Base-by-base conservation (phyloP, 2,113 vertebrate genomes). In the Herpetotheres cachinnans region DNA sequence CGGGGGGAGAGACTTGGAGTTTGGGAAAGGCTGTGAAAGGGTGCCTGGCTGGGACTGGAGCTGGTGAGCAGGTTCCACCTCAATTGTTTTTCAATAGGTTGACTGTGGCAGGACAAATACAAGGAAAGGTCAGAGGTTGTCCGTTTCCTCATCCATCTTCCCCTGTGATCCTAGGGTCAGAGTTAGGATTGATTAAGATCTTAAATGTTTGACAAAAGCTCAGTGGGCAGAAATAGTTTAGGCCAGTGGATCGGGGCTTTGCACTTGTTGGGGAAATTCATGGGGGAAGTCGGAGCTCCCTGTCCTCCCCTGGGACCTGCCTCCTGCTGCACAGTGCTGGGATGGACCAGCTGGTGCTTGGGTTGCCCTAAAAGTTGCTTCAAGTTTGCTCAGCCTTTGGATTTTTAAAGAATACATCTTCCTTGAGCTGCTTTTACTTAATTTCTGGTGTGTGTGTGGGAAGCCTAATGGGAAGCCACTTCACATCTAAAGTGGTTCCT, bases 141-240 rank as follows among this genome's bases (percentile, higher is more conserved):
- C 96, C 27, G 62, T 97, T 98, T 98, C 98, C 98, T 98, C 99
- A 99, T 99, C 99, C 98, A 99, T 99, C 99, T 99, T 99, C 96
- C 97, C 95, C 63, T 90, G 97, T 98, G 97, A 99, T 98, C 78
- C 98, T 95, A 95, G 97, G 98, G 98, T 98, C 98, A 98, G 98
- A 98, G 95, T 95, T 96, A 98, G 98, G 98, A 99, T 99, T 99
- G 99, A 99, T 99, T 98, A 99, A 99, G 99, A 99, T 98, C 97
- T 99, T 99, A 98, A 97, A 98, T 93, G 98, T 98, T 98, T 98
- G 99, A 99, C 99, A 99, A 98, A 98, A 97, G 97, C 96, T 97
- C 74, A 44, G 93, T 96, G 96, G 98, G 93, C 93, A 96, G 96
- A 94, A 98, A 96, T 97, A 96, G 97, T 52, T 84, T 4, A 40